Percentiles rank a stretch among this genome's conserved stretches.
These are phyloP conservation scores for Salticus scenicus DNA, from an alignment of 2,888 invertebrate genomes.

Conservation along the genomic window DNA sequence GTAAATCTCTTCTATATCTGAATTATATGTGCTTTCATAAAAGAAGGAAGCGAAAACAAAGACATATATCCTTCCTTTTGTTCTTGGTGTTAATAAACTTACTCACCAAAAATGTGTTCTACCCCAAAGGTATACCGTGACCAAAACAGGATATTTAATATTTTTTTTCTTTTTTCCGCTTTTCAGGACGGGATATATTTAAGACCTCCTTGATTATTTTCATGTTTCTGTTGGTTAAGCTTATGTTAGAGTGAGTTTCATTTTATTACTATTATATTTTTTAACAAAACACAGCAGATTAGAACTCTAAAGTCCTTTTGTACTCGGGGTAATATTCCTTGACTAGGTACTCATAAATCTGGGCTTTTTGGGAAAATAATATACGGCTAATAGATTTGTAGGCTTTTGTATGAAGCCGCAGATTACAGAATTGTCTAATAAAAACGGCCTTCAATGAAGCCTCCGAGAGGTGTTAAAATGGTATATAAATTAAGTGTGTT, in stretches of 20 bases:
- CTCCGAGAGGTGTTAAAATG: conserved; percentile 23
- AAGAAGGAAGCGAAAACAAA: not conserved
- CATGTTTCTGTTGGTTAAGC: not conserved
- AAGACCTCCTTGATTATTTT: not conserved
- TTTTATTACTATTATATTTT: too few species aligned
- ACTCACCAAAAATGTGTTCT: not conserved
- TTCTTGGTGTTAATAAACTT: not conserved
- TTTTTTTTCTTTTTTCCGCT: not conserved
- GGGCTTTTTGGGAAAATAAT: conserved; percentile 1
- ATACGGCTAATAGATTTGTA: not conserved
- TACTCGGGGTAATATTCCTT: not conserved
- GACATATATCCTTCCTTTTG: not conserved
- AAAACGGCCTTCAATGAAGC: not conserved
- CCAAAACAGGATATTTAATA: conserved; percentile 30
- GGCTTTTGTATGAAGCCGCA: not conserved
- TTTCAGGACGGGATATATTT: conserved; percentile 38
- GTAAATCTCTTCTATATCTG: conserved; percentile 5
- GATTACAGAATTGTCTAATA: not conserved
- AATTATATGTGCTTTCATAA: not conserved
- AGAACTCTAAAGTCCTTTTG: not conserved
- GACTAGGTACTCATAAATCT: not conserved
- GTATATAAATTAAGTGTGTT: conserved; percentile 14
- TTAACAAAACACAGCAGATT: conserved; percentile 13
- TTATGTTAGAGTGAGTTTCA: too few species aligned
- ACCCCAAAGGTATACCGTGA: conserved; percentile 36